Base-by-base conservation (phyloP, 2,888 invertebrate species). In the Escarpia spicata region DNA sequence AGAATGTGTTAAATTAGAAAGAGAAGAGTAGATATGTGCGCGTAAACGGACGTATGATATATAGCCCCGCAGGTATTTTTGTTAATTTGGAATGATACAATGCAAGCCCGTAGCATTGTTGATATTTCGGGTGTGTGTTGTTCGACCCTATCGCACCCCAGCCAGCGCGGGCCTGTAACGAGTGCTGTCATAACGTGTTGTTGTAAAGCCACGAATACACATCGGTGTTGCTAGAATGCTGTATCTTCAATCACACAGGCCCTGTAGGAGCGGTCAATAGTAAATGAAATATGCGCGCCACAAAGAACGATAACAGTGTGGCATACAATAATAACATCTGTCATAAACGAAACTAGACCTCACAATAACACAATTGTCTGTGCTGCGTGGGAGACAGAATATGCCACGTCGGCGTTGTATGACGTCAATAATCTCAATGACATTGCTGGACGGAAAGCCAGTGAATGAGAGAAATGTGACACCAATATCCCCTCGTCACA, bases 391-490 rank as follows among this genome's bases (percentile, higher is more conserved):
- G 8, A 52, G 19, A n/a, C 75, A 26, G 15, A 60, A 60, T 75
- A 75, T 37, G 37, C 37, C 37, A 37, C n/a, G 75, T 75, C 75
- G 19, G 19, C 75, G 4, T 75, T n/a, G 19, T n/a, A 26, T 75
- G 75, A 75, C 75, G 75, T 75, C 75, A 75, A 75, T 75, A 75
- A 75, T n/a, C 75, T 19, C 19, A 75, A 75, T 26, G 52, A 52
- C 52, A 15, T 19, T 26, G 75, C 75, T 26, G 26, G 75, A n/a
- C 75, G 75, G 75, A n/a, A 75, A 75, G 0, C 19, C 75, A 75
- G 75, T 75, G 75, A 75, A 75, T 75, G 75, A 75, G 75, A 75
- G 75, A 75, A 75, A 75, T 75, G 75, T 75, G 75, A 75, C 75
- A 75, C 75, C 75, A n/a, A 75, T 75, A 4, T 75, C 75, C 19